Base-by-base conservation (phyloP, 2,888 invertebrate genomes). In the Drosophila buzzatii region DNA sequence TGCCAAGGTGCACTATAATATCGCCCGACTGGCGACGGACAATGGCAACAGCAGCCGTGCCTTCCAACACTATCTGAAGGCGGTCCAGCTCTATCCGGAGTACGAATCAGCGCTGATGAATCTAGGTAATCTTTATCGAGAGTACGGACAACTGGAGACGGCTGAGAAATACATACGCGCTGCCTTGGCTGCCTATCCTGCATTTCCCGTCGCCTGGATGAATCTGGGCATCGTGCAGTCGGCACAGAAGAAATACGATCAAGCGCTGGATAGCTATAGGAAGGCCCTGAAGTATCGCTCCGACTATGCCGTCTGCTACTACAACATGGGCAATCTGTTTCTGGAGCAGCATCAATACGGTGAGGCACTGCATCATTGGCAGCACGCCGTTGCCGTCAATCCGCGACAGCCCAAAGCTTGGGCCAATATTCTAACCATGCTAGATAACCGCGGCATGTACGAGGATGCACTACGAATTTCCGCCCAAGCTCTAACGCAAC, bases 191-290 rank as follows among this genome's bases (percentile, higher is more conserved):
- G 94, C 96, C 2, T 82, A 90, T 64, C 92, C 96, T 39, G 96
- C 97, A 91, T 99, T 99, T 94, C 97, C 99, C 2, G 97, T 98
- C 0, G 99, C 99, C 0, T 99, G 99, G 99, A 99, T 99, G 99
- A 99, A 99, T 93, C 94, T 99, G 60, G 99, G 99, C 18, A 99
- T 99, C 82, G 97, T 98, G 37, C 94, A 98, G 76, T 96, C 98
- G 0, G 95, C 95, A 44, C 94, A 96, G 57, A 95, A 96, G 79
- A 95, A 96, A 70, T 95, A 95, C 73, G 92, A 94, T 3, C 96
- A 96, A 89, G 96, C 99, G 0, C 95, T 97, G 89, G 91, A 92
- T 20, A 97, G 98, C 83, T 99, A 99, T 91, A 93, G 95, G 82
- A 96, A 94, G 60, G 99, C 99, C 1, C 93, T 99, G 5, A 94